Percentiles rank a stretch among this genome's conserved stretches.
These are phyloP conservation scores for Remorina albescens DNA, from an alignment of 2,797 vertebrate species.

Conservation along the genomic window DNA sequence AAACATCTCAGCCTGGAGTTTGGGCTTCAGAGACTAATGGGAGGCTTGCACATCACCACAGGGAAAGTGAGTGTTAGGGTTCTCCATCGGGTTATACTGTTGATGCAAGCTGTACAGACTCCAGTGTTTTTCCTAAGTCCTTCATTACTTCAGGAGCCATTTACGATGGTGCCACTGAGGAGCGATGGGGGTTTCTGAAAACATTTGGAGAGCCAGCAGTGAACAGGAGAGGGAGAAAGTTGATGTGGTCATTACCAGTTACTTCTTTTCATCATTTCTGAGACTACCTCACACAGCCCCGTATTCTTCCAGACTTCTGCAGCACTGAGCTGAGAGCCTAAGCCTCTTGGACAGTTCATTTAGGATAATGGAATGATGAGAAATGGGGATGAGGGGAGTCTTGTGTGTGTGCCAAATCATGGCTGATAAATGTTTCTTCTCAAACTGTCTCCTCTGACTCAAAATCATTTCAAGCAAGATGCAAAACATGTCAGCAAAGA, in stretches of 20 bases:
- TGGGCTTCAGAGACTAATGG: conserved; percentile 77
- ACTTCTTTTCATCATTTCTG: conserved; percentile 79
- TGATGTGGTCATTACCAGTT: conserved; percentile 76
- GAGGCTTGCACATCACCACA: conserved; percentile 70
- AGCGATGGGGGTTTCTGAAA: conserved; percentile 63
- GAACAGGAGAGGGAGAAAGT: conserved; percentile 65
- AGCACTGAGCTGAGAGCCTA: conserved; percentile 68
- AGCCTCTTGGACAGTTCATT: conserved; percentile 81
- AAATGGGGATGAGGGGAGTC: conserved; percentile 55
- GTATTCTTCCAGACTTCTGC: conserved; percentile 69
- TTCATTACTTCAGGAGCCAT: conserved; percentile 69
- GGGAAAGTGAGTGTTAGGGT: conserved; percentile 60
- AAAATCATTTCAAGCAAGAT: conserved; percentile 72
- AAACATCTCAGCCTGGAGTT: conserved; percentile 75
- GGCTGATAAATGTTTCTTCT: conserved; percentile 79
- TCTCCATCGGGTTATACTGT: conserved; percentile 66
- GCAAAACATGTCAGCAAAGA: conserved; percentile 77
- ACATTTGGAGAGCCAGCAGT: conserved; percentile 60
- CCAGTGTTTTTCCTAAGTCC: conserved; percentile 67
- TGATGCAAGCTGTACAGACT: conserved; percentile 69
- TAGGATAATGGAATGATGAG: conserved; percentile 80
- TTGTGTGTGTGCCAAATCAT: conserved; percentile 61
- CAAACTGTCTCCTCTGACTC: conserved; percentile 75
- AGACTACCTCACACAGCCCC: conserved; percentile 64
- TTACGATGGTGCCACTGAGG: conserved; percentile 52